These are phyloP conservation scores for Oceanodroma tethys DNA, from an alignment of 2,113 vertebrate species.

Conservation along the genomic window DNA sequence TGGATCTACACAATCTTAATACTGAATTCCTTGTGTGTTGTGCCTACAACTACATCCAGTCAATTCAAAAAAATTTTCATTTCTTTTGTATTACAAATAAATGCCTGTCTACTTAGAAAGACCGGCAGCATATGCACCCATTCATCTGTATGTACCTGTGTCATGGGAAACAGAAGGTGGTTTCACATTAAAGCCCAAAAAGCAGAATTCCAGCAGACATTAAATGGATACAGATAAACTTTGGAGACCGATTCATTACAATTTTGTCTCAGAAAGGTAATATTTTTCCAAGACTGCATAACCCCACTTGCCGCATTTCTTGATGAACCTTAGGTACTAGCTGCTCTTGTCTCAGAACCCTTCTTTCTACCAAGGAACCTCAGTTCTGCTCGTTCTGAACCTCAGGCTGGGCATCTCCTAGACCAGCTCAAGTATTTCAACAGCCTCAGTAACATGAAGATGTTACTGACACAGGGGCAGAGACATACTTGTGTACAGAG, in stretches of 20 bases:
- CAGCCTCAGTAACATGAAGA: accelerated
- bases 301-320: not conserved
- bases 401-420: not conserved
- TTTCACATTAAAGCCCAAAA: not conserved
- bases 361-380: not conserved
- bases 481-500: accelerated
- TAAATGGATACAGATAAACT: not conserved
- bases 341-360: not conserved
- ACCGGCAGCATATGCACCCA: accelerated
- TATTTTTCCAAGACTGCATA: not conserved
- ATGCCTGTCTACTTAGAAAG: accelerated
- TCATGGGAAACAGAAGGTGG: not conserved
- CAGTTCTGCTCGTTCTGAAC: accelerated
- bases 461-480: accelerated
- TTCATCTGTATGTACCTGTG: accelerated
- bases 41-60: not conserved
- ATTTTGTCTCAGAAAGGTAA: not conserved
- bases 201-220: not conserved
- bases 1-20: not conserved
- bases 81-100: not conserved
- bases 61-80: not conserved
- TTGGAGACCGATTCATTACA: not conserved
- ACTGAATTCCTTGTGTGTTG: not conserved
- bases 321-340: not conserved
- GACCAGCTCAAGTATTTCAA: not conserved